A percentile compares a stretch with the other conserved stretches of the same genome.
Conservation (phyloP, 2,888 invertebrate genomes). For the Platycheirus rosarum region DNA sequence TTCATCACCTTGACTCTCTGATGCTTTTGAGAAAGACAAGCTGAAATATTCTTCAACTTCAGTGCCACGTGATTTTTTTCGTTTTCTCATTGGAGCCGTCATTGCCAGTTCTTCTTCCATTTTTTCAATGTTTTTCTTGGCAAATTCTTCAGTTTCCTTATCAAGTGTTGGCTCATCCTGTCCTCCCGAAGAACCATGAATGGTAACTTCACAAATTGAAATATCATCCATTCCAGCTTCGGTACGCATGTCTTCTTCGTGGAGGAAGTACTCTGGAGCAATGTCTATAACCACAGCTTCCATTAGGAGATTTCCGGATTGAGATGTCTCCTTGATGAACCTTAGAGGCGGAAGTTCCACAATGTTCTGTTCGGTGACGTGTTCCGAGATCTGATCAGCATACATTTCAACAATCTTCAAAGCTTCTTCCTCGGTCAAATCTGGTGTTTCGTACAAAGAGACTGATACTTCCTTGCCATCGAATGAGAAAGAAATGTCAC, state of each 20-base stretch:
- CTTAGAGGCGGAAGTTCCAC: slow-evolving; percentile 93
- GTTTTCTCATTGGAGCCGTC: slow-evolving; percentile 83
- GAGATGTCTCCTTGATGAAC: slow-evolving; percentile 94
- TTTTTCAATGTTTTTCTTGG: slow-evolving; percentile 80
- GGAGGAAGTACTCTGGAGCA: slow-evolving; percentile 91
- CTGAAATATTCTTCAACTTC: slow-evolving; percentile 88
- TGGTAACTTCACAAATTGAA: slow-evolving; percentile 90
- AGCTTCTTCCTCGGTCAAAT: slow-evolving; percentile 95
- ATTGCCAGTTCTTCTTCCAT: slow-evolving; percentile 85
- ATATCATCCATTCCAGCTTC: slow-evolving; percentile 94
- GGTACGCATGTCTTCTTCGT: slow-evolving; percentile 91
- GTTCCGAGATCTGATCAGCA: slow-evolving; percentile 95
- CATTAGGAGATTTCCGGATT: slow-evolving; percentile 93
- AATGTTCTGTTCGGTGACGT: slow-evolving; percentile 92
- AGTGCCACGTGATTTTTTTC: slow-evolving; percentile 87
- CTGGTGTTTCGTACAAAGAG: slow-evolving; percentile 95
- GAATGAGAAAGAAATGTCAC: slow-evolving; percentile 94
- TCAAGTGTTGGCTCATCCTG: slow-evolving; percentile 82
- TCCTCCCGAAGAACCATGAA: slow-evolving; percentile 84
- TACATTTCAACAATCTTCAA: slow-evolving; percentile 96
- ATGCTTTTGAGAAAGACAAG: slow-evolving; percentile 85
- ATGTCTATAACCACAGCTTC: slow-evolving; percentile 96
- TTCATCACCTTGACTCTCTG: slow-evolving; percentile 84
- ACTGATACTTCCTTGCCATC: slow-evolving; percentile 96
- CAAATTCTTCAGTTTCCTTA: slow-evolving; percentile 83